Base-by-base conservation (phyloP, 2,113 vertebrate genomes). In the Peromyscus maniculatus region DNA sequence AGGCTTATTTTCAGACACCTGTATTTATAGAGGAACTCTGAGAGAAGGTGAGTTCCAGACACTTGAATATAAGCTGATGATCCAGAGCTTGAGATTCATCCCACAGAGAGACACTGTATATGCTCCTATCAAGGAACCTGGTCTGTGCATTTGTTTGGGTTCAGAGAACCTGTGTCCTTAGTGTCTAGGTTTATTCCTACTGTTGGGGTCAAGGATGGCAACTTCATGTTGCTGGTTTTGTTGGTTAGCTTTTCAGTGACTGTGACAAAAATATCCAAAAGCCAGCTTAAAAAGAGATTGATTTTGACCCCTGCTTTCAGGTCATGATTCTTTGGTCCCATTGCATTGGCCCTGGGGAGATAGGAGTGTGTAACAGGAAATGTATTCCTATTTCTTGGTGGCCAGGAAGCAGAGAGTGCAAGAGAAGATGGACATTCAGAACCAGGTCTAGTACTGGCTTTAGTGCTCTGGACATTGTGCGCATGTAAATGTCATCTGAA, bases 51-150 rank as follows among this genome's bases (percentile, higher is more conserved):
- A 89, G 59, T 87, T 95, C 33, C 28, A 92, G 88, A 87, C 59
- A 94, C 52, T 87, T 83, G 39, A 87, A 46, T 92, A 17, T 90
- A 79, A 96, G 9, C 87, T 97, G 46, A 39, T 78, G 62, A 67
- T 77, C 86, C n/a, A 8, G 28, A 84, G 62, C 89, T 64, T 79
- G 52, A 95, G 7, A 95, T 78, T 49, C 17, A 82, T 90, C 67
- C 87, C 62, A 57, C 49, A 71, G 62, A 91, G 31, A 62, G 31
- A 62, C 64, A 21, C n/a, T 80, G 17, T 28, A 26, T n/a, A 6
- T 93, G 49, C 31, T 93, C 21, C 52, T 64, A 39, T 15, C 2
- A 12, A 26, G 55, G 82, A 89, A 78, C 36, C 84, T 84, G 49
- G 17, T 82, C 91, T 95, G 49, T 9, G 59, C n/a, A 31, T 84